These are phyloP conservation scores for Eurystomus gularis DNA, from an alignment of 2,113 vertebrate species.

Conservation along the genomic window DNA sequence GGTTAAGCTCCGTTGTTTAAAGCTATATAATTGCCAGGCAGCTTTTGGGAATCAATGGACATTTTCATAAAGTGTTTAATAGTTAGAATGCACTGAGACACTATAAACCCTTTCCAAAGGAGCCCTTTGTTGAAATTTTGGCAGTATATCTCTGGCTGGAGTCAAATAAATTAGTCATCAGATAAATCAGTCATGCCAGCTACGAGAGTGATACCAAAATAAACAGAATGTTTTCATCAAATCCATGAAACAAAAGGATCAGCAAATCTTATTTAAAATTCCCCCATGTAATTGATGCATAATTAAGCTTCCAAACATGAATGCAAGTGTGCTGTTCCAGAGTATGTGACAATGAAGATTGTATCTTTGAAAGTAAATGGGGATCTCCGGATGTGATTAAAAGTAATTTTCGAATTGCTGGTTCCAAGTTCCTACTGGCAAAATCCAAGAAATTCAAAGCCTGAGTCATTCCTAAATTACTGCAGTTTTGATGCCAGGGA, in stretches of 20 bases:
- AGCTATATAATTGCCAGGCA: not conserved
- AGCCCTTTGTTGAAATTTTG: conserved; percentile 42
- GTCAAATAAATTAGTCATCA: conserved; percentile 49
- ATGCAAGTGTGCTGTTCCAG: conserved; percentile 12
- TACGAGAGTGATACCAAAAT: conserved; percentile 43
- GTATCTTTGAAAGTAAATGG: conserved; percentile 43
- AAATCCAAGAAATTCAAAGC: conserved; percentile 28
- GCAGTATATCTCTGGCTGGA: conserved; percentile 9
- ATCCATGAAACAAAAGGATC: conserved; percentile 43
- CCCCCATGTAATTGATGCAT: conserved; percentile 21
- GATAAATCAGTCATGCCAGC: conserved; percentile 53
- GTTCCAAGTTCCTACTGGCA: conserved; percentile 45
- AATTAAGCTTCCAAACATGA: conserved; percentile 45
- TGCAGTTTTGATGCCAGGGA: conserved; percentile 27
- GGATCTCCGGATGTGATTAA: conserved; percentile 52
- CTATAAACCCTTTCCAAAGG: conserved; percentile 17
- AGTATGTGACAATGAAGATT: not conserved
- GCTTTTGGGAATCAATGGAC: not conserved
- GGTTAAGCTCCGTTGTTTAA: not conserved
- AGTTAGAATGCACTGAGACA: conserved; percentile 1
- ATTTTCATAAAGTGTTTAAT: conserved; percentile 4
- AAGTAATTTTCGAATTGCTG: conserved; percentile 31
- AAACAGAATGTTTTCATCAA: conserved; percentile 41
- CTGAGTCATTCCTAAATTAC: conserved; percentile 23
- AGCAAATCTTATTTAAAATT: conserved; percentile 49